Percentiles rank a stretch among this genome's conserved stretches.
Evolutionary conservation across 1,140 invertebrate genomes (phyloP).

Genomic region (Drosophila gunungcola): DNA sequence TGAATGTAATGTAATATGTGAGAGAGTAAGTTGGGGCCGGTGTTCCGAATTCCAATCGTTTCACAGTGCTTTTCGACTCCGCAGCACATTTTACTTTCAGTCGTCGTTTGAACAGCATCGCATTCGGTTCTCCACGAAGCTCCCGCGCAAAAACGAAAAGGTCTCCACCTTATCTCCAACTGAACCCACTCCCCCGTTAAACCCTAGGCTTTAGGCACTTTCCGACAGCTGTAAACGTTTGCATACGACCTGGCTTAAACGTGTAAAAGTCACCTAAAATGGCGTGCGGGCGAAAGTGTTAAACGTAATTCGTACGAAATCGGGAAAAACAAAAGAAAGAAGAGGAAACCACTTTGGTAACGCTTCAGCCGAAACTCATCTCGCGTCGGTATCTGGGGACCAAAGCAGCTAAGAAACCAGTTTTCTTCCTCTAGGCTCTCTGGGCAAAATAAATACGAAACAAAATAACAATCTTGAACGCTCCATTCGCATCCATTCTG

Average conservation of each 20-base stretch:
- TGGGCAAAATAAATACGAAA: constrained; percentile 54
- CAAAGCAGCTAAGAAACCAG: constrained; percentile 39
- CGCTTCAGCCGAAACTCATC: constrained; percentile 52
- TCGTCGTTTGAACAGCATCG: constrained; percentile 60
- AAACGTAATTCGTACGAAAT: constrained; percentile 51
- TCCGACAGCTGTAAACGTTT: constrained; percentile 49
- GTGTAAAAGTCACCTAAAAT: constrained; percentile 18
- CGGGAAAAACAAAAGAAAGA: constrained; percentile 35
- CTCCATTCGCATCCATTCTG: constrained; percentile 39
- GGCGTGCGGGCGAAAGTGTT: constrained; percentile 61
- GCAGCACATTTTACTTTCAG: constrained; percentile 57
- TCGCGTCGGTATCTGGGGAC: constrained; percentile 44
- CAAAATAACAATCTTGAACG: constrained; percentile 45
- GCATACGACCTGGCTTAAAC: constrained; percentile 35
- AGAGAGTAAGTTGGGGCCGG: constrained; percentile 7
- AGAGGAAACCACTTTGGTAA: constrained; percentile 62
- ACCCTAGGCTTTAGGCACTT: constrained; percentile 53
- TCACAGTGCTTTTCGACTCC: constrained; percentile 48
- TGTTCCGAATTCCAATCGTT: constrained; percentile 49
- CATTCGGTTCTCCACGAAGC: constrained; percentile 59
- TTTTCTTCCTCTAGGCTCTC: constrained; percentile 54
- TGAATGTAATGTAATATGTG: not conserved
- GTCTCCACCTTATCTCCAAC: constrained; percentile 23
- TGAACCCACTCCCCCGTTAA: constrained; percentile 19
- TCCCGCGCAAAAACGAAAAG: constrained; percentile 27